These are phyloP conservation scores for Hylaeus anthracinus DNA, from an alignment of 1,140 invertebrate genomes.

Conservation along the genomic window DNA sequence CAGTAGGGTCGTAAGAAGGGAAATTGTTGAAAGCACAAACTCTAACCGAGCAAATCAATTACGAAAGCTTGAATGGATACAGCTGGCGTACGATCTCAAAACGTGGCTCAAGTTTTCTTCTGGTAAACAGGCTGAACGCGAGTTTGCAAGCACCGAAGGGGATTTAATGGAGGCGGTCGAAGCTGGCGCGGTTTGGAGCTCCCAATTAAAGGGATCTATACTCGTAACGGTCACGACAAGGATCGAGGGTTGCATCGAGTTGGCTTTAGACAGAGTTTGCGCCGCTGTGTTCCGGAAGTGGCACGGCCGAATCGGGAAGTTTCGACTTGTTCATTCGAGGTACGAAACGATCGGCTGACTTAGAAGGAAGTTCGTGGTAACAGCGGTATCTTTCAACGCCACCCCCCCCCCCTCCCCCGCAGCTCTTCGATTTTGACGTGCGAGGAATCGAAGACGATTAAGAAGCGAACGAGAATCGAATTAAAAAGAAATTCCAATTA, in stretches of 20 bases:
- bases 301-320: slow-evolving; percentile 52
- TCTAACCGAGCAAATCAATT: slow-evolving; percentile 15
- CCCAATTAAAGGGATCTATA: slow-evolving; percentile 53
- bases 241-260: slow-evolving; percentile 29
- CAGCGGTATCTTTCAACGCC: slow-evolving; percentile 17
- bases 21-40: not conserved
- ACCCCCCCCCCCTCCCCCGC: not conserved
- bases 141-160: slow-evolving; percentile 24
- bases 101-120: slow-evolving; percentile 23
- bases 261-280: slow-evolving; percentile 40
- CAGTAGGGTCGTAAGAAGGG: too few relatives aligned
- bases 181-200: slow-evolving; percentile 7
- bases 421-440: slow-evolving; percentile 2
- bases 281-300: slow-evolving; percentile 40
- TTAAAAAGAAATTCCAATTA: not conserved
- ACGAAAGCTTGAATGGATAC: not conserved
- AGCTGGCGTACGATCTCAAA: not conserved
- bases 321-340: slow-evolving; percentile 34
- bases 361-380: slow-evolving; percentile 3
- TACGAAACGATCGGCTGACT: slow-evolving; percentile 27
- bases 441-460: slow-evolving; percentile 14
- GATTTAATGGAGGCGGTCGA: slow-evolving; percentile 41
- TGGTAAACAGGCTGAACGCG: not conserved
- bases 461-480: not conserved
- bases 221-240: slow-evolving; percentile 49